Conservation (phyloP, 2,797 vertebrate species). For the Tangara arthus region DNA sequence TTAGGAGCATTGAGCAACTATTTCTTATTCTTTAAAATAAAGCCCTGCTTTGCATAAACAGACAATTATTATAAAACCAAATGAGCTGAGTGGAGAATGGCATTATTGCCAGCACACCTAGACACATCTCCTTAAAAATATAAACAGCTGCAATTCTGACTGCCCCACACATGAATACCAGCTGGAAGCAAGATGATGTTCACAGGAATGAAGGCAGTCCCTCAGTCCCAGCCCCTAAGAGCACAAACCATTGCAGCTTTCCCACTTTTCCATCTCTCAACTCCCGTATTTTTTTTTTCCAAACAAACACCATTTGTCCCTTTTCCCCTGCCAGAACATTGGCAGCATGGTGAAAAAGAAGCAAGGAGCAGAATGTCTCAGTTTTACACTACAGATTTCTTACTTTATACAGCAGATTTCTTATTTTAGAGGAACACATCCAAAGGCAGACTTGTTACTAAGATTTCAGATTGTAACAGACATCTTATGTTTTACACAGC, state of each 20-base stretch:
- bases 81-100: background rate
- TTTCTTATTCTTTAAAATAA: background rate
- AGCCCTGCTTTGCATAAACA: background rate
- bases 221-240: background rate
- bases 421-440: background rate
- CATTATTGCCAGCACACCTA: background rate
- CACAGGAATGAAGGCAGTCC: background rate
- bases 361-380: background rate
- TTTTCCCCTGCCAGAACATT: background rate
- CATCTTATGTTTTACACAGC: background rate
- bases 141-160: background rate
- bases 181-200: accelerated
- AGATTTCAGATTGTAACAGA: background rate
- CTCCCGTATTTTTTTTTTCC: background rate
- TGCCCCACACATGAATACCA: accelerated
- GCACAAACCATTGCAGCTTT: background rate
- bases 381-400: background rate
- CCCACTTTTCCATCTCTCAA: background rate
- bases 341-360: background rate
- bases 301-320: background rate
- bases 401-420: background rate
- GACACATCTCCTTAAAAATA: background rate
- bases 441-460: background rate
- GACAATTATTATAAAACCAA: background rate
- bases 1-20: background rate